phyloP scores from a whole-genome alignment of 1,140 invertebrate species.

The Hylaeus volcanicus region DNA sequence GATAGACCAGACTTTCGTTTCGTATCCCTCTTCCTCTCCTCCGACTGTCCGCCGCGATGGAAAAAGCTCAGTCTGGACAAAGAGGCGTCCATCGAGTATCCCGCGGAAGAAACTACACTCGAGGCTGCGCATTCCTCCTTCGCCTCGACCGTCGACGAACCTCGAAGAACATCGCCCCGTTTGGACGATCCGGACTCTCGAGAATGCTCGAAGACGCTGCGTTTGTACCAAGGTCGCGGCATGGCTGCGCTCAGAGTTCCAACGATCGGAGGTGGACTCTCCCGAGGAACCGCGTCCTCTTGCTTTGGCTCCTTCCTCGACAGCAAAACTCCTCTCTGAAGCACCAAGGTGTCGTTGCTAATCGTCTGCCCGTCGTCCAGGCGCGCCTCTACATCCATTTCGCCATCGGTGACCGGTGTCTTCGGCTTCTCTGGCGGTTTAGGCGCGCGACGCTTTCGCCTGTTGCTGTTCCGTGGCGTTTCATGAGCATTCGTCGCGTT shows the following conservation, averaged over 20 bases:
- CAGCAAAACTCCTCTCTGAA: conserved; percentile 71
- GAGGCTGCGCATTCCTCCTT: conserved; percentile 57
- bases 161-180: conserved; percentile 51
- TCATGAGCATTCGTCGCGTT: conserved; percentile 54
- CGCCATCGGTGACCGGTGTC: conserved; percentile 38
- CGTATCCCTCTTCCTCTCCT: conserved; percentile 71
- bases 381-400: conserved; percentile 58
- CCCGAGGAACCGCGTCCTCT: conserved; percentile 1
- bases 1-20: conserved; percentile 84
- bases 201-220: conserved; percentile 73
- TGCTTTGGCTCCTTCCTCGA: conserved; percentile 64
- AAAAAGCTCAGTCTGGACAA: conserved; percentile 71
- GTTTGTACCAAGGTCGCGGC: conserved; percentile 86
- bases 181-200: conserved; percentile 52
- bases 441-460: conserved; percentile 83
- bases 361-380: conserved; percentile 54
- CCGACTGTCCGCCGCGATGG: conserved; percentile 74
- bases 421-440: conserved; percentile 79
- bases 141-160: conserved; percentile 42
- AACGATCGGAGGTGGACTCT: conserved; percentile 41
- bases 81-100: conserved; percentile 63
- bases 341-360: conserved; percentile 77
- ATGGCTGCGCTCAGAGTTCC: conserved; percentile 75
- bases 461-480: conserved; percentile 71
- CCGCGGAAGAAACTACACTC: conserved; percentile 50